Evolutionary conservation across 2,888 invertebrate species (phyloP), one percentile per base, ranked within the genome.

Genomic region (Folsomia candida): DNA sequence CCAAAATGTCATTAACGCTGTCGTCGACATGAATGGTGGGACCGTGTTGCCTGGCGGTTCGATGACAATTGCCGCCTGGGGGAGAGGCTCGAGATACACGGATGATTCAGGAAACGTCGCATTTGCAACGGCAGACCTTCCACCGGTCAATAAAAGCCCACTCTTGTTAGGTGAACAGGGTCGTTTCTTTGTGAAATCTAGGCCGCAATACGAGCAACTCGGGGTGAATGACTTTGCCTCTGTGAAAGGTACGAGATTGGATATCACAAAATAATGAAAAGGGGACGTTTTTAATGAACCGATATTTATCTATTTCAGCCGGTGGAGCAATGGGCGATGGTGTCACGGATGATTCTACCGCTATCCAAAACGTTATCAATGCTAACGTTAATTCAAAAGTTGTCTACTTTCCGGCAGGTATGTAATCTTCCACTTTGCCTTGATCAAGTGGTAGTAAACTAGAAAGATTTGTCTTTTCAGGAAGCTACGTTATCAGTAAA

Each of bases 311-410:
- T n/a, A n/a, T n/a, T n/a, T 70, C 69, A 51, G 78, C 75, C 76
- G 65, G 37, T 24, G 78, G 78, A 20, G 78, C 76, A 11, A n/a
- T 59, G 11, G 78, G 78, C 27, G 76, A 78, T 51, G 78, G 78
- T 18, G 22, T 22, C 4, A 73, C 73, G 20, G 78, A 78, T 26
- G 78, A 78, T 57, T 51, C 74, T 28, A 71, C 73, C 58, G 77
- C 76, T 2, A 77, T 78, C 60, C 78, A 78, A 62, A 20, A n/a
- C n/a, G n/a, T 72, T 18, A 75, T 78, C 64, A 73, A 78, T 57
- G 51, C 62, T 14, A 75, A 71, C 60, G 66, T 65, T 6, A 74
- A 76, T 47, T 67, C 66, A 6, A 76, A 75, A 47, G 69, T 78
- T 26, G 73, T 78, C 6, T 78, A 71, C 63, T 74, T 78, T 73